These are phyloP conservation scores for Candidula unifasciata DNA, from an alignment of 2,888 invertebrate species.

Conservation along the genomic window DNA sequence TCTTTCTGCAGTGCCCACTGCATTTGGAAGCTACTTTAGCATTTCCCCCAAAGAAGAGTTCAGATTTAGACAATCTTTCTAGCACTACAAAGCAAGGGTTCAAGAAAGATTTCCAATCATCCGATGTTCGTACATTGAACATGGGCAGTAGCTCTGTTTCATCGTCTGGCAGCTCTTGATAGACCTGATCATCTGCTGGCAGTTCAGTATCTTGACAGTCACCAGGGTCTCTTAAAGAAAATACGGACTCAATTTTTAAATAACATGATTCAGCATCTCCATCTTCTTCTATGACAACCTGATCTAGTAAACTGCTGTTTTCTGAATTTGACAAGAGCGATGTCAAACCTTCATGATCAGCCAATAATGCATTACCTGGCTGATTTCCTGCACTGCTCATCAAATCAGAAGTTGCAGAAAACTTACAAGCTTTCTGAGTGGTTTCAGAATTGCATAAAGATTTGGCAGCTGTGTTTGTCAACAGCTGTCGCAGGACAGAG, in stretches of 20 bases:
- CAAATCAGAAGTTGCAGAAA: background rate
- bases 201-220: background rate
- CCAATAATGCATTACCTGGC: background rate
- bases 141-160: background rate
- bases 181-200: background rate
- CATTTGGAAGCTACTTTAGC: constrained; percentile 14
- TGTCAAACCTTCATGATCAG: background rate
- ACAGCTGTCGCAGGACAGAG: constrained; percentile 18
- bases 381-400: too few species aligned
- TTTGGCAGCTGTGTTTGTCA: background rate
- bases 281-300: background rate
- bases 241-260: constrained; percentile 41
- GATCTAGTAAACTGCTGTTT: background rate
- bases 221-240: constrained; percentile 14
- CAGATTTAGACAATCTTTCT: constrained; percentile 31
- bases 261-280: background rate
- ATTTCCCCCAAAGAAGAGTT: background rate
- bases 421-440: background rate
- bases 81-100: constrained; percentile 40
- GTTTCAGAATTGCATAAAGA: background rate
- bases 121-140: background rate
- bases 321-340: too few species aligned
- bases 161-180: background rate
- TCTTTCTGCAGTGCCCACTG: constrained; percentile 41
- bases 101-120: constrained; percentile 35